Conservation (phyloP, 1,140 invertebrate species). For the Plodia interpunctella region DNA sequence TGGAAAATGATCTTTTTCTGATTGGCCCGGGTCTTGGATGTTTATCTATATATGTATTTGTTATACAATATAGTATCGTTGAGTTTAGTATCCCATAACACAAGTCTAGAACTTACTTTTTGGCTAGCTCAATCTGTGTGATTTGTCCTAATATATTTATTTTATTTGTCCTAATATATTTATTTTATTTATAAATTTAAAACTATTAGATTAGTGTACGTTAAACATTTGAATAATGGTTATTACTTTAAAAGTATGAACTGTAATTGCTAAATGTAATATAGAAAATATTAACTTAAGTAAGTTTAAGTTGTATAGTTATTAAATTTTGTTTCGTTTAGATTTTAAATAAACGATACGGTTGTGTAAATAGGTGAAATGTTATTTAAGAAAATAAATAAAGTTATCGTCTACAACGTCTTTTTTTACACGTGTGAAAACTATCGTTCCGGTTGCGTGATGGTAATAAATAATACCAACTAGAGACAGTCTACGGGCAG, state of each 20-base stretch:
- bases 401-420: slow-evolving; percentile 27
- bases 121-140: too few species aligned
- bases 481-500: too few species aligned
- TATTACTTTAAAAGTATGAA: slow-evolving; percentile 20
- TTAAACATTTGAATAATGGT: slow-evolving; percentile 19
- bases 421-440: slow-evolving; percentile 10
- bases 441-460: background rate
- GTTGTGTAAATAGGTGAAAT: slow-evolving; percentile 38
- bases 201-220: slow-evolving; percentile 15
- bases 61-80: too few species aligned
- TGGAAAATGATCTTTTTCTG: too few species aligned
- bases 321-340: slow-evolving; percentile 21
- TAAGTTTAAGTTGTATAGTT: slow-evolving; percentile 21
- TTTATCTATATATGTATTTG: too few species aligned
- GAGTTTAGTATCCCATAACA: too few species aligned
- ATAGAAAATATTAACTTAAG: slow-evolving; percentile 15
- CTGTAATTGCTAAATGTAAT: slow-evolving; percentile 18
- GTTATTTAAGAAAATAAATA: slow-evolving; percentile 43
- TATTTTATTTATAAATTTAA: slow-evolving; percentile 11
- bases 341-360: slow-evolving; percentile 22
- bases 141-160: background rate
- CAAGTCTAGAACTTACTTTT: too few species aligned
- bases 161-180: background rate
- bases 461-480: too few species aligned
- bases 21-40: too few species aligned